Evolutionary conservation across 2,797 vertebrate species (phyloP), one percentile per base, ranked within the genome.

Genomic region (Jordanella pulchra): DNA sequence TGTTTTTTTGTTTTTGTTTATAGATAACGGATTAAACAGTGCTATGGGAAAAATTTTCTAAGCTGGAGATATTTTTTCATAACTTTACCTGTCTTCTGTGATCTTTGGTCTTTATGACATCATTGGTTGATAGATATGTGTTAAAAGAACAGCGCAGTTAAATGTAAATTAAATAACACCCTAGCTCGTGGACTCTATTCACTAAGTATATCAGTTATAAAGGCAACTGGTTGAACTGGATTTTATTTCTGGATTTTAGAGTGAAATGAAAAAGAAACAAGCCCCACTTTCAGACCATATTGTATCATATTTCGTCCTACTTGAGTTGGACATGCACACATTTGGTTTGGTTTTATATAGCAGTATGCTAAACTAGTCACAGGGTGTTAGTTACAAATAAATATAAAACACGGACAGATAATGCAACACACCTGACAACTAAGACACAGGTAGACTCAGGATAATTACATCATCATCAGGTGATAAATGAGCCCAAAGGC

Each of bases 391-490:
- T 21, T 44, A 23, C 10, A 67, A 53, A 11, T n/a, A 14, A 23
- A 51, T 30, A 27, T 2, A 28, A 23, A 1, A 51, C 9, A 7
- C 32, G n/a, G 30, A 23, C 25, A 53, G 48, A 53, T 30, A 64
- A 61, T n/a, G 10, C n/a, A 25, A 23, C 39, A 66, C 39, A 45
- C 9, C 9, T 13, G n/a, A 5, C 14, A 74, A 67, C 25, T 65
- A 44, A 18, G 50, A 21, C 28, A 70, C 55, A 25, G 3, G 42
- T 4, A 3, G 42, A 72, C 55, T 72, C 3, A 0, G 45, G 67
- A 55, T 76, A 74, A 82, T 80, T 54, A 82, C 77, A 83, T 86
- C 74, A 80, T 65, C 75, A 66, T 39, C 28, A 35, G 39, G 30
- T 82, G 73, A 89, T 14, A 0, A 78, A 84, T 77, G 77, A 82